Percentiles rank a stretch among this genome's conserved stretches.
Conservation (phyloP, 2,113 vertebrate genomes). For the Morone saxatilis region DNA sequence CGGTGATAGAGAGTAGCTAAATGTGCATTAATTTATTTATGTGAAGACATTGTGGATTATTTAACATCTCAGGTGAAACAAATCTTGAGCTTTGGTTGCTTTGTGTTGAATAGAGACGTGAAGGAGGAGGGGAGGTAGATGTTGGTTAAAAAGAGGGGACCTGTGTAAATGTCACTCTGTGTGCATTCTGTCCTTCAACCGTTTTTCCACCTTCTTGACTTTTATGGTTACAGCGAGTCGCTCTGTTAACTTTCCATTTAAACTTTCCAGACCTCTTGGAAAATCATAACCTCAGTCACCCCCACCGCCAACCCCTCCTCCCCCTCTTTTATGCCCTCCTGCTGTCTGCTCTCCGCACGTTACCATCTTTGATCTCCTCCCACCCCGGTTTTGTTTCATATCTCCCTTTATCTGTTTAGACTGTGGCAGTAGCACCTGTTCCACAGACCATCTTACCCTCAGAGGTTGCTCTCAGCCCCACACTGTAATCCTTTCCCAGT, state of each 20-base stretch:
- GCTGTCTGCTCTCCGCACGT: neutral
- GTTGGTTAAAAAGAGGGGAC: neutral
- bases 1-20: conserved; percentile 27
- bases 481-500: conserved; percentile 1
- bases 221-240: conserved; percentile 74
- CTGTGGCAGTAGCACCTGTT: conserved; percentile 7
- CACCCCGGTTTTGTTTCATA: neutral
- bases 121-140: neutral
- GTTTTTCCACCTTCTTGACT: conserved; percentile 73
- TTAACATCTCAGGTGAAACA: conserved; percentile 61
- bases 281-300: conserved; percentile 63
- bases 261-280: conserved; percentile 64
- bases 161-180: conserved; percentile 8
- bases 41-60: conserved; percentile 19
- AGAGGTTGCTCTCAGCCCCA: neutral
- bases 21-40: conserved; percentile 54
- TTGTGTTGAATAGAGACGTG: neutral
- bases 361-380: conserved; percentile 17
- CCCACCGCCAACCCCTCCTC: neutral
- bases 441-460: neutral
- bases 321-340: neutral
- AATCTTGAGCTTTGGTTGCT: conserved; percentile 1
- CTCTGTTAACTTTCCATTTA: conserved; percentile 77
- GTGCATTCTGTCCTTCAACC: conserved; percentile 31
- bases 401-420: neutral